Conservation (phyloP, 2,113 vertebrate genomes). For the Myrmecophaga tridactyla region DNA sequence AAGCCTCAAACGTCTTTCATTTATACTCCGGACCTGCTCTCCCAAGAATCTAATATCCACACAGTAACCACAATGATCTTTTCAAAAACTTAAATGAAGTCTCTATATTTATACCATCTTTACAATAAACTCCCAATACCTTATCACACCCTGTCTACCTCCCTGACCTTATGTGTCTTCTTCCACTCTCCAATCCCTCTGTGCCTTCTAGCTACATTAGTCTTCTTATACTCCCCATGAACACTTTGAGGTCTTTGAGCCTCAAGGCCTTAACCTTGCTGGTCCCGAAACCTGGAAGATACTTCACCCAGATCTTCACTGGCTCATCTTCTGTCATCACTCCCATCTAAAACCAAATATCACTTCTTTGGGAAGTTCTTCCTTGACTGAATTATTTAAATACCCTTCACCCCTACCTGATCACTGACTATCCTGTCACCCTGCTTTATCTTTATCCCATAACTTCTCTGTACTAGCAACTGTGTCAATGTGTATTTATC, state of each 20-base stretch:
- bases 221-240: neutral
- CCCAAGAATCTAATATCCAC: neutral
- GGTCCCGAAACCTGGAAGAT: neutral
- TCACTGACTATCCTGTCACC: neutral
- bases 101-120: neutral
- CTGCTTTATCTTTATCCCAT: slow-evolving; percentile 2
- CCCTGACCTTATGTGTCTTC: neutral
- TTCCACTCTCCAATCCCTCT: neutral
- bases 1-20: neutral
- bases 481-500: neutral
- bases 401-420: neutral
- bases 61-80: neutral
- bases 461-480: neutral
- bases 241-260: neutral
- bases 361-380: neutral
- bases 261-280: neutral
- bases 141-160: neutral
- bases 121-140: neutral
- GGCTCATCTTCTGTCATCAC: neutral
- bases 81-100: neutral
- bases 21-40: neutral
- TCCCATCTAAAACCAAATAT: neutral
- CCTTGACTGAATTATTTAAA: neutral
- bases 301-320: neutral
- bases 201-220: neutral